Evolutionary conservation across 2,888 invertebrate species (phyloP).

Genomic region (Eupithecia abbreviata): DNA sequence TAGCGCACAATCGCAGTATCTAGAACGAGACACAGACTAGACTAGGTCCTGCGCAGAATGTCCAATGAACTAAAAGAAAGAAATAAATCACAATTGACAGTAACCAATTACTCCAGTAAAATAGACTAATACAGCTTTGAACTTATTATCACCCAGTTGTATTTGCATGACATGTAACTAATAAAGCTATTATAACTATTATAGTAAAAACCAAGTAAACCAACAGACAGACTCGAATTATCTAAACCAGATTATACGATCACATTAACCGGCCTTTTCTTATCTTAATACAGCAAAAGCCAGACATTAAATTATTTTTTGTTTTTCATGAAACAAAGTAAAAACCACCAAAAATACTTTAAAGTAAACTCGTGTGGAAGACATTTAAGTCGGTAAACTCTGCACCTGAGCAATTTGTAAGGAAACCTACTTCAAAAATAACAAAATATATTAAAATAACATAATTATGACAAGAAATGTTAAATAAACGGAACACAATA

Average conservation of each 20-base stretch:
- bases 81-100: too few relatives aligned
- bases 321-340: neutral
- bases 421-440: neutral
- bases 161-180: neutral
- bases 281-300: neutral
- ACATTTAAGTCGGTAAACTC: neutral
- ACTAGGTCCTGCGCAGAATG: constrained; percentile 2
- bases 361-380: neutral
- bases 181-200: neutral
- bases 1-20: constrained; percentile 32
- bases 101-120: too few relatives aligned
- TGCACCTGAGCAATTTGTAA: neutral
- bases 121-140: too few relatives aligned
- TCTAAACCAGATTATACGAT: neutral
- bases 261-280: neutral
- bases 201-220: neutral
- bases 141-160: too few relatives aligned
- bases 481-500: too few relatives aligned
- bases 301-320: neutral
- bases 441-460: too few relatives aligned
- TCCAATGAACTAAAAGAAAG: neutral
- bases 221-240: neutral
- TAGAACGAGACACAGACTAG: constrained; percentile 22
- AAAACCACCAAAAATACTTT: neutral
- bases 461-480: too few relatives aligned